Evolutionary conservation across 1,140 invertebrate species (phyloP), one percentile per base, ranked within the genome.

Genomic region (Hetaerina americana): DNA sequence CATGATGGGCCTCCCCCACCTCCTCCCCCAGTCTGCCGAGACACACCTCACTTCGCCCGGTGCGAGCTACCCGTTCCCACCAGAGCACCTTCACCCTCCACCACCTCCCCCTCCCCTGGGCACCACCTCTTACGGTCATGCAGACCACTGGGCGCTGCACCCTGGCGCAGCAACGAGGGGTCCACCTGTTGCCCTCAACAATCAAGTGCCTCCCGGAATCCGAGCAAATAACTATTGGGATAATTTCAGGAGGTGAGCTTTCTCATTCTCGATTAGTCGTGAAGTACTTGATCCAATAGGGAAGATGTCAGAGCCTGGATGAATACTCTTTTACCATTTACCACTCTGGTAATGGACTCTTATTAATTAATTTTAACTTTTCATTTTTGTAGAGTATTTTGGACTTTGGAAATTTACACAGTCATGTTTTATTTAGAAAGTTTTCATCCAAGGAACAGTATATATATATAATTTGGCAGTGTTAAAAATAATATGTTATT

Each of bases 181-280:
- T n/a, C 74, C 68, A 77, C 77, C 24, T 27, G 70, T 70, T 49
- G 87, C 89, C 12, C 80, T 93, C 18, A 93, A 93, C 80, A 93
- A 93, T 81, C 91, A 94, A 84, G 92, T 94, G 72, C 89, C 92
- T 57, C 92, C 92, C 15, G 91, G 92, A 26, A 93, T 91, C 79
- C 83, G 92, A 73, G 91, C 92, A 66, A 95, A 94, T 80, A 94
- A 94, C 81, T 94, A 93, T 81, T 94, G 91, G 92, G 93, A 95
- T 77, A 94, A 94, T 83, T 94, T 95, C 79, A 82, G 90, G 84
- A 92, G 91, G 91, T 92, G 88, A 86, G 76, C 40, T 57, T 57
- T 40, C 77, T 70, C 24, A 49, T 26, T 69, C 66, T 70, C 26
- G 5, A 29, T 66, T 67, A 26, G 40, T 68, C 24, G 1, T 24